Conservation (phyloP, 2,888 invertebrate species). For the Leistus spinibarbis region DNA sequence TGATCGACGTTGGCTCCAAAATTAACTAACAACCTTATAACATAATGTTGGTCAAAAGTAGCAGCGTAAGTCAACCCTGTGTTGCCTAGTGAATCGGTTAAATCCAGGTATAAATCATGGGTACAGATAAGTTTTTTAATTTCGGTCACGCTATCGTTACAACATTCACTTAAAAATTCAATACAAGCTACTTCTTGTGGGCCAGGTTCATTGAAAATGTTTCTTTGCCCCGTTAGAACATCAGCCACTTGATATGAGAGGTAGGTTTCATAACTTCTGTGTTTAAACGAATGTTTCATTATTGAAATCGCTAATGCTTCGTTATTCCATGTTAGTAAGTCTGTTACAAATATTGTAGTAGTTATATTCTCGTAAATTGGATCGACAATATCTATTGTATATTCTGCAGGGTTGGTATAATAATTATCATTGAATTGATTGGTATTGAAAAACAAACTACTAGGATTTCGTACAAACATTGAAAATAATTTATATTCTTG, state of each 20-base stretch:
- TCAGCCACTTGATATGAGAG: conserved; percentile 49
- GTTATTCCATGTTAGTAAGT: conserved; percentile 62
- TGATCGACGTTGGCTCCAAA: conserved; percentile 61
- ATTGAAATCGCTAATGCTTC: conserved; percentile 56
- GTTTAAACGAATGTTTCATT: conserved; percentile 60
- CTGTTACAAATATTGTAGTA: conserved; percentile 46
- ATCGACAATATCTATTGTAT: conserved; percentile 48
- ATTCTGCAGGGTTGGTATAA: conserved; percentile 47
- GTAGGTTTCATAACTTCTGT: conserved; percentile 54
- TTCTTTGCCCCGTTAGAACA: conserved; percentile 48
- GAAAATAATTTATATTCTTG: conserved; percentile 47
- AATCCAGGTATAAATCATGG: conserved; percentile 57
- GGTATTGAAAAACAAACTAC: conserved; percentile 52
- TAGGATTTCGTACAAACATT: conserved; percentile 47
- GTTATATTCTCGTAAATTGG: conserved; percentile 7
- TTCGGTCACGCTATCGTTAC: conserved; percentile 45
- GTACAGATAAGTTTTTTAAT: conserved; percentile 56
- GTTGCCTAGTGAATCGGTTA: conserved; percentile 62
- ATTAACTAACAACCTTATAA: conserved; percentile 57
- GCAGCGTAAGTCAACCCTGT: conserved; percentile 63
- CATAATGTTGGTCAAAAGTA: conserved; percentile 57
- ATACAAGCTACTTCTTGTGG: conserved; percentile 49
- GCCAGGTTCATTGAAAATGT: conserved; percentile 48
- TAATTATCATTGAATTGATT: conserved; percentile 45
- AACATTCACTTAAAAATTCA: conserved; percentile 50